phyloP scores from a whole-genome alignment of 1,140 invertebrate species.

The Nasonia longicornis region DNA sequence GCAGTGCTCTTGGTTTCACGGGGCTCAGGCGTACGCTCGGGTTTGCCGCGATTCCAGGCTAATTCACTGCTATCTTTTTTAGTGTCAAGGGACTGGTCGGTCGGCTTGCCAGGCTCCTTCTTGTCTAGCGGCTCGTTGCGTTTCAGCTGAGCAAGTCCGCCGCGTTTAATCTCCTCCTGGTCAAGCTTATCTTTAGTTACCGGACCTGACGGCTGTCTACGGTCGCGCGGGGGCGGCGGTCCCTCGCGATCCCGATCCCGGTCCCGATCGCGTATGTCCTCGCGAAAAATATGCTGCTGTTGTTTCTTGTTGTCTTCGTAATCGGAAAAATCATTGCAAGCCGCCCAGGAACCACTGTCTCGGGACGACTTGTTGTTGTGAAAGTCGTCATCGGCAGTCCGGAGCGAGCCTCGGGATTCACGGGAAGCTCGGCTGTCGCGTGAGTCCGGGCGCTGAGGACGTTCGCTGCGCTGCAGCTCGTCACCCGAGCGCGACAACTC shows the following conservation, averaged over 20 bases:
- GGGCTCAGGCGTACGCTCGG: slow-evolving; percentile 53
- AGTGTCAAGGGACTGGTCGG: slow-evolving; percentile 47
- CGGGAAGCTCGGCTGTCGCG: slow-evolving; percentile 71
- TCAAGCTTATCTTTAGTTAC: slow-evolving; percentile 75
- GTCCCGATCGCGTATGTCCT: slow-evolving; percentile 50
- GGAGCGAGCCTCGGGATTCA: slow-evolving; percentile 70
- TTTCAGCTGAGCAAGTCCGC: slow-evolving; percentile 70
- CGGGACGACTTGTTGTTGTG: slow-evolving; percentile 54
- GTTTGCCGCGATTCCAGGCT: slow-evolving; percentile 57
- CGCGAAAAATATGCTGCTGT: slow-evolving; percentile 54
- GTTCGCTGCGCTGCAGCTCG: slow-evolving; percentile 56
- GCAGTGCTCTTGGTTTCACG: slow-evolving; percentile 48
- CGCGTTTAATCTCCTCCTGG: slow-evolving; percentile 71
- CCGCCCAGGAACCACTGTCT: slow-evolving; percentile 65
- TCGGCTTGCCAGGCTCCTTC: slow-evolving; percentile 65
- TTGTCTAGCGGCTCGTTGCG: slow-evolving; percentile 62
- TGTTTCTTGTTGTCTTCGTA: slow-evolving; percentile 64
- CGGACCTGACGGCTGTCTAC: slow-evolving; percentile 72
- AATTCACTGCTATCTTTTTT: slow-evolving; percentile 64
- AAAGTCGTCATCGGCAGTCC: slow-evolving; percentile 62
- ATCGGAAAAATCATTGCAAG: slow-evolving; percentile 63
- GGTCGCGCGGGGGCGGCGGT: slow-evolving; percentile 66
- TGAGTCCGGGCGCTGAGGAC: slow-evolving; percentile 74
- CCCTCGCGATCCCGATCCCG: slow-evolving; percentile 56
- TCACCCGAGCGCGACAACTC: slow-evolving; percentile 44